A percentile compares a stretch with the other conserved stretches of the same genome.
phyloP scores from a whole-genome alignment of 2,113 vertebrate genomes.

The Centrocercus urophasianus region DNA sequence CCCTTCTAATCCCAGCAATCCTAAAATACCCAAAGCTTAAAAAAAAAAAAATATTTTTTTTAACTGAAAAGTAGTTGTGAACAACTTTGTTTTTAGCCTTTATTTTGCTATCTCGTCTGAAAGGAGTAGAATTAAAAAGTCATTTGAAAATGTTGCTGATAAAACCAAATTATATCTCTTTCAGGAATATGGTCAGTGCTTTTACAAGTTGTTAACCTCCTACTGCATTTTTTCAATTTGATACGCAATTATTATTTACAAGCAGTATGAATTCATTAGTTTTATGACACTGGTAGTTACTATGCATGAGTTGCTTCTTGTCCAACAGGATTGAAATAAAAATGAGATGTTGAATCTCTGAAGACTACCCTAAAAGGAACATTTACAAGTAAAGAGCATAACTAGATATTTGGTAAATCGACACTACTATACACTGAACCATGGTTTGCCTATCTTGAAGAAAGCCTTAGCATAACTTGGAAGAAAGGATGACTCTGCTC shows the following conservation, averaged over 20 bases:
- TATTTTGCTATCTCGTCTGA: background rate
- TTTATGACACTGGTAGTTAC: slow-evolving; percentile 58
- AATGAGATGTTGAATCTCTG: slow-evolving; percentile 50
- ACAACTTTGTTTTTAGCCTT: background rate
- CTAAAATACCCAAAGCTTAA: background rate
- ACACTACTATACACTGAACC: slow-evolving; percentile 17
- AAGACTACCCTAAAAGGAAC: slow-evolving; percentile 36
- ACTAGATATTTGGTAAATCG: slow-evolving; percentile 62
- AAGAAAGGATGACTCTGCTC: background rate
- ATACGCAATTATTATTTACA: slow-evolving; percentile 62
- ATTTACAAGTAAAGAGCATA: slow-evolving; percentile 31
- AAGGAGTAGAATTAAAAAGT: slow-evolving; percentile 9
- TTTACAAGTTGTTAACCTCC: slow-evolving; percentile 65
- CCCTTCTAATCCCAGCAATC: background rate
- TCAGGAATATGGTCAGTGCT: background rate
- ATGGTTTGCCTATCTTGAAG: slow-evolving; percentile 17
- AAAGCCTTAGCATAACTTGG: background rate
- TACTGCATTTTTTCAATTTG: slow-evolving; percentile 50
- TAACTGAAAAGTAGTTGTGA: background rate
- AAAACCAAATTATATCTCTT: slow-evolving; percentile 66
- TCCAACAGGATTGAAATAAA: slow-evolving; percentile 29
- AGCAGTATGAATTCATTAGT: slow-evolving; percentile 52
- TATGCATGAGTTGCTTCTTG: slow-evolving; percentile 22
- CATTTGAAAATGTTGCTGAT: slow-evolving; percentile 61
- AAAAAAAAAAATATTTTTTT: background rate